Conservation (phyloP, 2,113 vertebrate species). For the Coturnix japonica region DNA sequence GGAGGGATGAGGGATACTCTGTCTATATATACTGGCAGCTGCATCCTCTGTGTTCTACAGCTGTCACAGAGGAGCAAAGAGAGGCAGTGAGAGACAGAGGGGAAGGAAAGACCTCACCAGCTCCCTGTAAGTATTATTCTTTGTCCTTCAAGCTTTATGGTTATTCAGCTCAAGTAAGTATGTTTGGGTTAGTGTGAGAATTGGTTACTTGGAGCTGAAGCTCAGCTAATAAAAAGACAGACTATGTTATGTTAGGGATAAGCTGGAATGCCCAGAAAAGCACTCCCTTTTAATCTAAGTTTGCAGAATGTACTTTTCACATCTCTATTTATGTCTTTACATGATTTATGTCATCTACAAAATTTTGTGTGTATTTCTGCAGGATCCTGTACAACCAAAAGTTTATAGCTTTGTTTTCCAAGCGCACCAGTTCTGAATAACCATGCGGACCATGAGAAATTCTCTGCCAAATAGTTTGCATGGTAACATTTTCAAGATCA, state of each 20-base stretch:
- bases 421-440: not conserved
- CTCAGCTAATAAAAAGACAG: not conserved
- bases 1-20: constrained; percentile 56
- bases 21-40: constrained; percentile 72
- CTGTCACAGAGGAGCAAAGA: constrained; percentile 70
- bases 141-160: constrained; percentile 14
- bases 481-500: not conserved
- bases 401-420: not conserved
- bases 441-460: not conserved
- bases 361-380: not conserved
- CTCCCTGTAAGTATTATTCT: constrained; percentile 75
- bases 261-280: not conserved
- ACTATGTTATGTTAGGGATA: not conserved
- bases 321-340: not conserved
- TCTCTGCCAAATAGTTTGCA: not conserved
- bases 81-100: not conserved
- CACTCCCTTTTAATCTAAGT: not conserved
- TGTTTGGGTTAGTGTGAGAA: not conserved
- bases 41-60: constrained; percentile 61
- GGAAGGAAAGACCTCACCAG: constrained; percentile 2
- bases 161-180: not conserved
- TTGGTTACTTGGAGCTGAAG: not conserved
- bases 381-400: not conserved
- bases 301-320: not conserved
- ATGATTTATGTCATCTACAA: not conserved